Evolutionary conservation across 2,888 invertebrate genomes (phyloP), one percentile per base, ranked within the genome.

Genomic region (Latheticus oryzae): DNA sequence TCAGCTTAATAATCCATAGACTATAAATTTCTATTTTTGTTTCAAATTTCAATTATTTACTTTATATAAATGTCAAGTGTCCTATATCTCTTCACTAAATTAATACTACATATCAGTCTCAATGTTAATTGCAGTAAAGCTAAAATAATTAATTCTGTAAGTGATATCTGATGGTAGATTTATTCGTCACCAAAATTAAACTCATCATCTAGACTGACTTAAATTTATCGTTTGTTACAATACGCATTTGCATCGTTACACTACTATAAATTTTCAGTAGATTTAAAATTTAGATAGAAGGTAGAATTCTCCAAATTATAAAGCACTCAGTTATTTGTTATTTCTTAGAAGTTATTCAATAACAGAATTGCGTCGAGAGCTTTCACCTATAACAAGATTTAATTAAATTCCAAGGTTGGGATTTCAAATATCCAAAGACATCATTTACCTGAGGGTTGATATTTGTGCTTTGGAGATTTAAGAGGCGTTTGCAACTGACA

Each of bases 381-480:
- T 32, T 51, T 17, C 16, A 42, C 32, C 53, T 37, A 38, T 47
- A 28, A 54, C 47, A 17, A 48, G 48, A 55, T 55, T 55, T 55
- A 55, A 55, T 55, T 55, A 55, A 55, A 55, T 48, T 48, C 48
- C 37, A 33, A 26, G 38, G 40, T 33, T 55, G 55, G 37, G 47
- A 40, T 40, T 17, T 11, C 16, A 40, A 40, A 24, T 38, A 8
- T 8, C 28, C 4, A 16, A 15, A 21, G 42, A 52, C 35, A 42
- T 52, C 42, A 52, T 45, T 40, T 47, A 55, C 47, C 55, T 47
- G 42, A 5, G 13, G 35, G 35, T 53, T 35, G 45, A 45, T 32
- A n/a, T n/a, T n/a, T n/a, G n/a, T n/a, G n/a, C n/a, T n/a, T n/a
- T n/a, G n/a, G n/a, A n/a, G n/a, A n/a, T n/a, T n/a, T n/a, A n/a